Base-by-base conservation (phyloP, 2,797 vertebrate genomes). In the Denticeps clupeoides region DNA sequence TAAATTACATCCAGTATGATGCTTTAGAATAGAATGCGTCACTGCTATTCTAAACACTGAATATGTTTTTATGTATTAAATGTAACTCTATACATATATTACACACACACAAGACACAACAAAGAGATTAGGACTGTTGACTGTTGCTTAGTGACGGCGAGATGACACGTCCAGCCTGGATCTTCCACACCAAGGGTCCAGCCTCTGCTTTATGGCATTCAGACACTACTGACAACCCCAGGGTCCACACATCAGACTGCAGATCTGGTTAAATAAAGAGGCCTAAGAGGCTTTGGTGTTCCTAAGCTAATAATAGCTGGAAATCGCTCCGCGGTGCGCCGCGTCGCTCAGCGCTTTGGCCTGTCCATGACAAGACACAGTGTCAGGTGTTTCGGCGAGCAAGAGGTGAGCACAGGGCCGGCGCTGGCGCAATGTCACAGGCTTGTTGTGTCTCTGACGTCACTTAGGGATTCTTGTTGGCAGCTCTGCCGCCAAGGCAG, bases 231-330 rank as follows among this genome's bases (percentile, higher is more conserved):
- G 49, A 57, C 68, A 71, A 64, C 56, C 75, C 58, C 71, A 74
- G 69, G 69, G 59, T 68, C 78, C 64, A 70, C 74, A 75, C 71
- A 79, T 82, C 70, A 77, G 64, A 76, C 68, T 59, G 70, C 56
- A 77, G 72, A 83, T 82, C 79, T 70, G 64, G 78, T 84, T 83
- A 84, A 83, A 81, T 81, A 79, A 80, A 78, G 79, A 79, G 72
- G 71, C 71, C 49, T 82, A 85, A 87, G 82, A 81, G 72, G 83
- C 80, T 85, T 87, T 85, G 74, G 75, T 79, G 77, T 82, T 71
- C 75, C 80, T 73, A 79, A 74, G 73, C 72, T 83, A 85, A 82
- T 82, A 85, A 84, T 80, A 82, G 67, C 64, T 56, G 62, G 57
- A 70, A 67, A 71, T 71, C 48, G 45, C 65, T 58, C 32, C 35